These are phyloP conservation scores for Limnephilus lunatus DNA, from an alignment of 2,888 invertebrate genomes.

Conservation along the genomic window DNA sequence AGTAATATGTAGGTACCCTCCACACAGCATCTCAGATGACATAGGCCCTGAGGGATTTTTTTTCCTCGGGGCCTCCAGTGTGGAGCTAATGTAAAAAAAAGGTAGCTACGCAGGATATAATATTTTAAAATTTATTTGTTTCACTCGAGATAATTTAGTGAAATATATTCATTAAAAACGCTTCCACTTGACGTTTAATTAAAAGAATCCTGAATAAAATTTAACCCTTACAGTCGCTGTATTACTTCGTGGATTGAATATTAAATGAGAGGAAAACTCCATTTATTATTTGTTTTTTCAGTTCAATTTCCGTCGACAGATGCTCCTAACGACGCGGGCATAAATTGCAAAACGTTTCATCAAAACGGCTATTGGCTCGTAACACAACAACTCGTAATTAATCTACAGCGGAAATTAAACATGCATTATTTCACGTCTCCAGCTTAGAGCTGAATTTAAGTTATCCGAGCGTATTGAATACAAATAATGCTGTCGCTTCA, in stretches of 20 bases:
- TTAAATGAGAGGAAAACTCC: conserved; percentile 13
- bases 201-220: conserved; percentile 10
- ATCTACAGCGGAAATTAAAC: conserved; percentile 20
- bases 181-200: not conserved
- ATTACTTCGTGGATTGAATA: conserved; percentile 38
- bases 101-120: not conserved
- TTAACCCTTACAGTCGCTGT: conserved; percentile 24
- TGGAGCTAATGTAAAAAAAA: too few relatives aligned
- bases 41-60: too few relatives aligned
- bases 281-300: conserved; percentile 21
- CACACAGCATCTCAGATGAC: too few relatives aligned
- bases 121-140: not conserved
- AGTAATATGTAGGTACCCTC: too few relatives aligned
- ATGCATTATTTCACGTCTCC: not conserved
- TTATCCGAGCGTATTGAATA: not conserved
- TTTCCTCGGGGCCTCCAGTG: too few relatives aligned
- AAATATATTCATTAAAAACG: not conserved
- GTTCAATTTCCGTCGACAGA: conserved; percentile 14
- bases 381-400: not conserved
- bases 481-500: not conserved
- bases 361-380: conserved; percentile 2
- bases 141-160: not conserved
- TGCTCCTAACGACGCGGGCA: conserved; percentile 39
- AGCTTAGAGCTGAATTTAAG: not conserved
- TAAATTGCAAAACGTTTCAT: conserved; percentile 28